phyloP scores from a whole-genome alignment of 2,797 vertebrate genomes.

The Diplodus sargus region DNA sequence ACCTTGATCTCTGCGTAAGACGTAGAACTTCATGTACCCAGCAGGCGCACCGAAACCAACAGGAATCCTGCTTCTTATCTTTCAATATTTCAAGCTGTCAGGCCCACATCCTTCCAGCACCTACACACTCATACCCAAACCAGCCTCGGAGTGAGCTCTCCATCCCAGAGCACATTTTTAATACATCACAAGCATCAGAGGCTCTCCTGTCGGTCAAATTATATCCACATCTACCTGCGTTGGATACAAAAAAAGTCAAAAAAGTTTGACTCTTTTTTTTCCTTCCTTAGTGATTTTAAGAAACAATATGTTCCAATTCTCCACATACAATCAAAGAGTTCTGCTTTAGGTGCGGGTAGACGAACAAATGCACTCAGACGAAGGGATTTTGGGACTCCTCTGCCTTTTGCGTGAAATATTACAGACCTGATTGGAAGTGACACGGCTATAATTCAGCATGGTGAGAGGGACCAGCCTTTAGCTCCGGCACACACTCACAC shows the following conservation, averaged over 20 bases:
- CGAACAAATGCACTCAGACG: conserved; percentile 69
- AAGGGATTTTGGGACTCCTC: conserved; percentile 64
- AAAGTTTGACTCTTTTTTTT: conserved; percentile 30
- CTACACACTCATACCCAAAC: conserved; percentile 2
- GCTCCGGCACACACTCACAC: conserved; percentile 1
- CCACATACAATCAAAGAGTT: conserved; percentile 63
- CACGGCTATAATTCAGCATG: conserved; percentile 78
- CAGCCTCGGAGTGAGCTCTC: not conserved
- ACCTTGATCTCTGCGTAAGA: conserved; percentile 43
- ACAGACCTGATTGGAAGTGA: conserved; percentile 79
- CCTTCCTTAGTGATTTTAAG: conserved; percentile 47
- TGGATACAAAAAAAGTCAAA: not conserved
- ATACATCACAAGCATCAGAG: conserved; percentile 43
- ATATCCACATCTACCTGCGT: conserved; percentile 29
- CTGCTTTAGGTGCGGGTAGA: conserved; percentile 58
- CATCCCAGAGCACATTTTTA: conserved; percentile 38
- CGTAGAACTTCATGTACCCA: conserved; percentile 10
- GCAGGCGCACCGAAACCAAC: conserved; percentile 12
- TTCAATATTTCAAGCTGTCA: conserved; percentile 29
- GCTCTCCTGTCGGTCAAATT: conserved; percentile 24
- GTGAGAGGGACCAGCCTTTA: conserved; percentile 57
- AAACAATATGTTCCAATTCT: conserved; percentile 56
- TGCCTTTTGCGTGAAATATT: conserved; percentile 76
- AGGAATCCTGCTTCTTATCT: conserved; percentile 43
- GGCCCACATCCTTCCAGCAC: not conserved